phyloP scores from a whole-genome alignment of 2,113 vertebrate genomes.

The Hippocampus abdominalis region DNA sequence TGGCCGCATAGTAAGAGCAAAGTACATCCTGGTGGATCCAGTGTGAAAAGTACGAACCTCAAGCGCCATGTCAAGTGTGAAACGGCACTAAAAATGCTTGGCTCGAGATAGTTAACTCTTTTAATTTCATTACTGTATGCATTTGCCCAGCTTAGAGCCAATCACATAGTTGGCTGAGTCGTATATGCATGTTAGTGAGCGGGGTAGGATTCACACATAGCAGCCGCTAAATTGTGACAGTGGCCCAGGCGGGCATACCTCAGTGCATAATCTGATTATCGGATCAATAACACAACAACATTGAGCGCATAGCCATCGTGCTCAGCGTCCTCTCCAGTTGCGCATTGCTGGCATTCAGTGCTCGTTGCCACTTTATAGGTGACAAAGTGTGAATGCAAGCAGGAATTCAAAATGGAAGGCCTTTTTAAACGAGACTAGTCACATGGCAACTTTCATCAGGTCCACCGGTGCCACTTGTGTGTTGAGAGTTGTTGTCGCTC shows the following conservation, averaged over 20 bases:
- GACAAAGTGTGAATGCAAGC: constrained; percentile 69
- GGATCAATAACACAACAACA: constrained; percentile 66
- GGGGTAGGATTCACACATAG: constrained; percentile 41
- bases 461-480: constrained; percentile 11
- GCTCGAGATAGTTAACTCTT: constrained; percentile 52
- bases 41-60: constrained; percentile 26
- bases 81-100: constrained; percentile 35
- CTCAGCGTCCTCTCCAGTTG: constrained; percentile 53
- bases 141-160: constrained; percentile 62
- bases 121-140: constrained; percentile 63
- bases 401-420: constrained; percentile 61
- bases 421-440: constrained; percentile 39
- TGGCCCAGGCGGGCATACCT: constrained; percentile 52
- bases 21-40: constrained; percentile 16
- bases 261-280: constrained; percentile 61
- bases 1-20: constrained; percentile 12
- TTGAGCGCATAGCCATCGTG: constrained; percentile 60
- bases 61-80: constrained; percentile 33
- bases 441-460: constrained; percentile 28
- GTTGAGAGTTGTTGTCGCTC: background rate
- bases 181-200: background rate
- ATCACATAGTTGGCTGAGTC: constrained; percentile 58
- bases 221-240: constrained; percentile 57
- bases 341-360: constrained; percentile 58
- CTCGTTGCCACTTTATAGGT: constrained; percentile 68